Evolutionary conservation across 2,797 vertebrate genomes (phyloP).

Genomic region (Limnodromus scolopaceus): DNA sequence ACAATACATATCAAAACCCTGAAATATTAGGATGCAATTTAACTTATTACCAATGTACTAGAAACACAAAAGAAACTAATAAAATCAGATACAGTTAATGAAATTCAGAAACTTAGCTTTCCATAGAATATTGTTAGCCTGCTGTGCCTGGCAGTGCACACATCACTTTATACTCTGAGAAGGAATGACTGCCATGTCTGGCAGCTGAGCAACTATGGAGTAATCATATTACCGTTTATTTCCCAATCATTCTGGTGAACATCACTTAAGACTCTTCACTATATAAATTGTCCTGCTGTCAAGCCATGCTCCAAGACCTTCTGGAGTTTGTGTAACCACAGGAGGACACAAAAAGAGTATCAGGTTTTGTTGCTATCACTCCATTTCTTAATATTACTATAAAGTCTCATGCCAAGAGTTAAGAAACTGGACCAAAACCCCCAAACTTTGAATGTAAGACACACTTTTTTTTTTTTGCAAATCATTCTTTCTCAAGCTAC

Average conservation of each 20-base stretch:
- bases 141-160: conserved; percentile 50
- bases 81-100: conserved; percentile 42
- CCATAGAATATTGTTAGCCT: conserved; percentile 2
- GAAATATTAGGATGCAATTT: background rate
- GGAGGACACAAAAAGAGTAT: background rate
- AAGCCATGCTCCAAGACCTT: background rate
- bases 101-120: conserved; percentile 45
- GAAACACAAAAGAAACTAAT: background rate
- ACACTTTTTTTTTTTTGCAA: background rate
- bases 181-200: conserved; percentile 25
- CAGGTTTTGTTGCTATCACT: background rate
- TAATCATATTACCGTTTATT: conserved; percentile 16
- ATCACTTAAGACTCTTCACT: conserved; percentile 6
- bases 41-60: background rate
- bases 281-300: conserved; percentile 10
- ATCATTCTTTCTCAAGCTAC: background rate
- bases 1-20: background rate
- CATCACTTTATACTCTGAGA: background rate
- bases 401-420: background rate
- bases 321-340: background rate
- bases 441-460: background rate
- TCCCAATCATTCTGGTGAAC: conserved; percentile 37
- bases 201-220: conserved; percentile 20
- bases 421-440: background rate
- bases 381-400: background rate